Conservation (phyloP, 2,888 invertebrate genomes). For the Harpagoxenus sublaevis region DNA sequence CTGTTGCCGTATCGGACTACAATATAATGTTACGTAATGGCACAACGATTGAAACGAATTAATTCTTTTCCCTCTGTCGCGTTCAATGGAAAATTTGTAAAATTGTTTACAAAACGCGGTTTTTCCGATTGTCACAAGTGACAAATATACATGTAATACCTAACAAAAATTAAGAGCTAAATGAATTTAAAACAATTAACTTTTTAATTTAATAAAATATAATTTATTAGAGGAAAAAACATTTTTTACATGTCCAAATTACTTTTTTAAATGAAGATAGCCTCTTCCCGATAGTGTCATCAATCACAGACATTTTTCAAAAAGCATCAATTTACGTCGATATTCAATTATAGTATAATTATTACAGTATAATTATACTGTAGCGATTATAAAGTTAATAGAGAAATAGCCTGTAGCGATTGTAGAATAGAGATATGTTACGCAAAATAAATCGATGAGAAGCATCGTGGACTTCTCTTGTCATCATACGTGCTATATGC, state of each 20-base stretch:
- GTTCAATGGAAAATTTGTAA: background rate
- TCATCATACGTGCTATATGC: background rate
- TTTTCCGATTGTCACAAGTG: background rate
- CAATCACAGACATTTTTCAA: background rate
- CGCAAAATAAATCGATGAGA: background rate
- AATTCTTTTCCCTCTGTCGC: background rate
- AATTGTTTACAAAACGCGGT: background rate
- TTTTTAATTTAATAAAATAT: background rate
- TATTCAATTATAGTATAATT: too few relatives aligned
- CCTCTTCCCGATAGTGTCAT: background rate
- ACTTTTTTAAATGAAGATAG: too few relatives aligned
- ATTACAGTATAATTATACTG: too few relatives aligned
- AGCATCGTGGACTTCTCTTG: background rate
- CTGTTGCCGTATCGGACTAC: background rate
- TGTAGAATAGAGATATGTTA: background rate
- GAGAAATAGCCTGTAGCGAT: background rate
- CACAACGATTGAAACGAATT: background rate
- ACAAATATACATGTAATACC: background rate
- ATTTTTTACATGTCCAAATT: background rate
- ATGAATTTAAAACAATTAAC: too few relatives aligned
- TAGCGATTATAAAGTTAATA: background rate
- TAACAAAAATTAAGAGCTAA: background rate
- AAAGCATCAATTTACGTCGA: background rate
- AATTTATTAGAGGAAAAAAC: background rate
- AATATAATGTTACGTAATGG: background rate